phyloP scores from a whole-genome alignment of 2,888 invertebrate species.

The Allolobophora icterica region DNA sequence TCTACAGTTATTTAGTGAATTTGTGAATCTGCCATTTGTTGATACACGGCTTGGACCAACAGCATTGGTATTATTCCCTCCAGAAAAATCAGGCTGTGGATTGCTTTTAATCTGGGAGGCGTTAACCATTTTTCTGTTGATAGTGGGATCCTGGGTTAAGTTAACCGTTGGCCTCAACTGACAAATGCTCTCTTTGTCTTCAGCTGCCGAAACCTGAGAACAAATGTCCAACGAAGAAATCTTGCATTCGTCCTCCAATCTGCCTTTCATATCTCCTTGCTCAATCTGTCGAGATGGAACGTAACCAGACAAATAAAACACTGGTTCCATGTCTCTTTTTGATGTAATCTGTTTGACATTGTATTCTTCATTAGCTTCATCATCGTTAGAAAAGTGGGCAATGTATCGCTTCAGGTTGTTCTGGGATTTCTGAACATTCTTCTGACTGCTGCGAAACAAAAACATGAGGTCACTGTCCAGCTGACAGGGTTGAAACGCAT shows the following conservation, averaged over 20 bases:
- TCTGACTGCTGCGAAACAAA: background rate
- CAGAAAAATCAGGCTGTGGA: background rate
- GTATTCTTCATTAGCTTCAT: background rate
- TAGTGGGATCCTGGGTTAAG: background rate
- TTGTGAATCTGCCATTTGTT: background rate
- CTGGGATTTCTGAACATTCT: background rate
- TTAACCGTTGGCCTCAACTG: background rate
- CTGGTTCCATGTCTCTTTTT: background rate
- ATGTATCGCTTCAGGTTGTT: background rate
- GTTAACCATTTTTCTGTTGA: background rate
- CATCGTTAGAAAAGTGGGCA: background rate
- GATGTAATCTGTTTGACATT: background rate
- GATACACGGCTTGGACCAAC: background rate
- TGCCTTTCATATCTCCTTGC: background rate
- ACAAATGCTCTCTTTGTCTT: background rate
- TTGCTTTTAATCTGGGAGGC: background rate
- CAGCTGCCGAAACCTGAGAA: background rate
- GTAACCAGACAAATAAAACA: background rate
- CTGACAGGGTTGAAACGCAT: background rate
- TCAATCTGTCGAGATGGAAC: background rate
- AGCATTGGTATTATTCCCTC: background rate
- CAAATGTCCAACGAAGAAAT: background rate
- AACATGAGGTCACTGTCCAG: background rate
- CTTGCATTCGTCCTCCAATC: background rate
- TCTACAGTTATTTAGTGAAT: no score